Conservation (phyloP, 2,797 vertebrate species). For the Alcedo atthis region DNA sequence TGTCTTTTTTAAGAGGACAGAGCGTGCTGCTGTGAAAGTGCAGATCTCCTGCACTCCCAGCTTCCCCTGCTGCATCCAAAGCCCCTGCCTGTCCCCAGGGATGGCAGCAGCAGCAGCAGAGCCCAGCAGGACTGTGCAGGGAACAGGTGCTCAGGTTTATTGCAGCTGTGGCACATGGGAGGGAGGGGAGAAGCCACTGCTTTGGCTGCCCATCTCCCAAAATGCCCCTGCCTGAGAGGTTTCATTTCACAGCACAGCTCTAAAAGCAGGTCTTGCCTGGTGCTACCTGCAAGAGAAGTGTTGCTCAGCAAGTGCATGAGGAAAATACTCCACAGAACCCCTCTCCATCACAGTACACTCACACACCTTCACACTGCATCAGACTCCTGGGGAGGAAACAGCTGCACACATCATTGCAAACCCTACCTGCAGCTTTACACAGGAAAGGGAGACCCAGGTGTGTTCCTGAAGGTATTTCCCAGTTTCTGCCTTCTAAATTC, state of each 20-base stretch:
- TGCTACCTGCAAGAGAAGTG: neutral
- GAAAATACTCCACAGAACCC: neutral
- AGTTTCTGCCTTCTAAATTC: neutral
- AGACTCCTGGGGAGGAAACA: neutral
- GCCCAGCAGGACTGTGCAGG: constrained; percentile 69
- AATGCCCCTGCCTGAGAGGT: neutral
- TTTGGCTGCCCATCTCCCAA: neutral
- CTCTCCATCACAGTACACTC: neutral
- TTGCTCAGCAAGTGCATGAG: neutral
- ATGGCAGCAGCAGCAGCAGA: constrained; percentile 64
- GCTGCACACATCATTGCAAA: neutral
- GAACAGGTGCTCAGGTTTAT: constrained; percentile 70
- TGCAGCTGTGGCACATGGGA: neutral
- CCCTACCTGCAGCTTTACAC: neutral
- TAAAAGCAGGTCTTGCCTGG: neutral
- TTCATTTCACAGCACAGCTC: neutral
- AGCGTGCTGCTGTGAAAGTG: constrained; percentile 58
- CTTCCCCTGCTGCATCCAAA: constrained; percentile 66
- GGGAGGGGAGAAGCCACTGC: neutral
- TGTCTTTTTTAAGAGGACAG: constrained; percentile 45
- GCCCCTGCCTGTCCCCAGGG: constrained; percentile 46
- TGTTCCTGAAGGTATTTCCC: neutral
- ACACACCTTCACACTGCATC: neutral
- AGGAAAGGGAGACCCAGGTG: neutral
- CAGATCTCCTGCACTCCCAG: constrained; percentile 65